Evolutionary conservation across 2,797 vertebrate genomes (phyloP), one percentile per base, ranked within the genome.

Genomic region (Nasua narica): DNA sequence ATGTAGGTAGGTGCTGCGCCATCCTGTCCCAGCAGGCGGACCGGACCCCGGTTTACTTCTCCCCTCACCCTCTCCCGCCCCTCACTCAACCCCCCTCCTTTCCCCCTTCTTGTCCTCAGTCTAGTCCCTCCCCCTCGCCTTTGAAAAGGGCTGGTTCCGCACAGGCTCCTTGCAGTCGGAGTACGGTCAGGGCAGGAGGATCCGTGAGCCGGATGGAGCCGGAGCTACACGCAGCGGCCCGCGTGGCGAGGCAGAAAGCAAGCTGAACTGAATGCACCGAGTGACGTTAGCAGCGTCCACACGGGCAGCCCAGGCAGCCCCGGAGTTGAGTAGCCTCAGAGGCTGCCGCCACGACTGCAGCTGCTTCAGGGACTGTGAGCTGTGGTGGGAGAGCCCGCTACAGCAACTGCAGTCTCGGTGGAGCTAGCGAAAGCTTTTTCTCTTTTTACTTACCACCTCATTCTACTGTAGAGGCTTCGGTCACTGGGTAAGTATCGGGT

Each of bases 101-200:
- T 62, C 92, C 90, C 92, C 93, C 88, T 87, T 78, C 62, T 48
- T 74, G 70, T 83, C 32, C 32, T 46, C 78, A 27, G 14, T 56
- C 40, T 88, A 90, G 92, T 67, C 94, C 97, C 97, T 94, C 97
- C 97, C 52, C 84, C 83, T 95, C 23, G 76, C 82, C 78, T 43
- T 92, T 97, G 88, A 97, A 97, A 96, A 97, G 86, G 96, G 95
- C 92, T 94, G 86, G 90, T 95, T 92, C 52, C 14, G 84, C 95
- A 32, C 91, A 7, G 78, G 93, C 67, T 96, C 89, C 69, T 29
- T 9, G 93, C 97, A 96, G 97, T 94, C 37, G 56, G 91, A 29
- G 72, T 94, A 90, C 70, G 77, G 91, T 96, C 87, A 16, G 90
- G 74, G 90, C 67, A 10, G 77, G 93, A 96, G 94, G 67, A 83